These are phyloP conservation scores for Melanerpes formicivorus DNA, from an alignment of 2,113 vertebrate species.

Conservation along the genomic window DNA sequence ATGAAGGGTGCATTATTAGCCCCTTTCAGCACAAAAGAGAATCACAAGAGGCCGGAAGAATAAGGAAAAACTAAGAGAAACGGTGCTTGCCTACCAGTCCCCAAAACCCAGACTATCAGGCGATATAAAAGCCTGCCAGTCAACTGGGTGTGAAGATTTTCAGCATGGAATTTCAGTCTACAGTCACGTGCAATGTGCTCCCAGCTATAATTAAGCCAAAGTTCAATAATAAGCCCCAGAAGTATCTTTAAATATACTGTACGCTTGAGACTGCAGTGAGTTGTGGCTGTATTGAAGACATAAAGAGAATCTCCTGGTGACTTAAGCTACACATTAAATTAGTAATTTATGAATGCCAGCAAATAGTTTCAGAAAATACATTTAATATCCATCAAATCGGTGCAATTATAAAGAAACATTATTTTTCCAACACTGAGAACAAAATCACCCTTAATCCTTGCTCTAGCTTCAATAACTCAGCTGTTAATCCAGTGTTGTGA, in stretches of 20 bases:
- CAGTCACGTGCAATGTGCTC: neutral
- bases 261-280: neutral
- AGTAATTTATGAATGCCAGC: neutral
- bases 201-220: neutral
- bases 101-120: neutral
- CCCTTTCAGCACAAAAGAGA: neutral
- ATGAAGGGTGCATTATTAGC: neutral
- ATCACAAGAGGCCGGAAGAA: neutral
- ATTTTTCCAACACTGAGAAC: neutral
- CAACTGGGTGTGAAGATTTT: neutral
- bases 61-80: neutral
- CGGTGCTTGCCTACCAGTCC: neutral
- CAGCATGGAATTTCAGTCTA: neutral
- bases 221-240: neutral
- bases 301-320: neutral
- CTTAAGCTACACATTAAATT: neutral
- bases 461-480: neutral
- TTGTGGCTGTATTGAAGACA: neutral
- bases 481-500: constrained; percentile 30
- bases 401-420: neutral
- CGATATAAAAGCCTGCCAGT: neutral
- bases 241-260: neutral
- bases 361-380: constrained; percentile 14
- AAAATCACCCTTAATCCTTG: neutral
- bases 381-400: neutral